A percentile compares a stretch with the other conserved stretches of the same genome.
Evolutionary conservation across 2,888 invertebrate species (phyloP).

Genomic region (Diplolepis rosae): DNA sequence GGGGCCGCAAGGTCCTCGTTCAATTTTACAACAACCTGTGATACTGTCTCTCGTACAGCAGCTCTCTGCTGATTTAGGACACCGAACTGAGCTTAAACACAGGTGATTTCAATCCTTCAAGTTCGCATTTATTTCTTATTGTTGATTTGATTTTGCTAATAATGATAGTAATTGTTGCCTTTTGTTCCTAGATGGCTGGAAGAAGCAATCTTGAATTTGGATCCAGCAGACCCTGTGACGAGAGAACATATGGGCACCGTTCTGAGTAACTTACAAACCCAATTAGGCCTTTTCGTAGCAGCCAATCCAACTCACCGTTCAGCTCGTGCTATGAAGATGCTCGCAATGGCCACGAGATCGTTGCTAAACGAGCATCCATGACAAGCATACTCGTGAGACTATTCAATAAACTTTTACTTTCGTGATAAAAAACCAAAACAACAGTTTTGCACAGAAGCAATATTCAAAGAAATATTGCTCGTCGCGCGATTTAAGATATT

Average conservation of each 20-base stretch:
- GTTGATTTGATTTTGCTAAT: not conserved
- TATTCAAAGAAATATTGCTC: not conserved
- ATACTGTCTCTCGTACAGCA: slow-evolving; percentile 95
- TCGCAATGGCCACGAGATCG: slow-evolving; percentile 82
- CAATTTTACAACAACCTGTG: slow-evolving; percentile 89
- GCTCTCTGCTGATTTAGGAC: slow-evolving; percentile 90
- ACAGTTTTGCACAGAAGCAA: slow-evolving; percentile 10
- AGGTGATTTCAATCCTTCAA: slow-evolving; percentile 75
- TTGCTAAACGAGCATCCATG: slow-evolving; percentile 69
- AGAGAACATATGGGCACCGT: slow-evolving; percentile 89
- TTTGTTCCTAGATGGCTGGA: slow-evolving; percentile 83
- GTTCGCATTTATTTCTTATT: slow-evolving; percentile 25
- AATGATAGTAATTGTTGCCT: slow-evolving; percentile 32
- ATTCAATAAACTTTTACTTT: slow-evolving; percentile 2
- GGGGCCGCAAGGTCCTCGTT: slow-evolving; percentile 76
- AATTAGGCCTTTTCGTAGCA: slow-evolving; percentile 82
- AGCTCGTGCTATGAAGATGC: slow-evolving; percentile 80
- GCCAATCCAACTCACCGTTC: slow-evolving; percentile 81
- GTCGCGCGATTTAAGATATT: slow-evolving; percentile 2
- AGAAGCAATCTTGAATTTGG: slow-evolving; percentile 89
- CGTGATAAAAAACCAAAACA: slow-evolving; percentile 14
- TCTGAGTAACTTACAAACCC: slow-evolving; percentile 83
- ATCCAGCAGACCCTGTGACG: slow-evolving; percentile 84
- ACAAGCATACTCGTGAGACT: slow-evolving; percentile 22
- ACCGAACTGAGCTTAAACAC: slow-evolving; percentile 88